Base-by-base conservation (phyloP, 2,888 invertebrate species). In the Arctia plantaginis region DNA sequence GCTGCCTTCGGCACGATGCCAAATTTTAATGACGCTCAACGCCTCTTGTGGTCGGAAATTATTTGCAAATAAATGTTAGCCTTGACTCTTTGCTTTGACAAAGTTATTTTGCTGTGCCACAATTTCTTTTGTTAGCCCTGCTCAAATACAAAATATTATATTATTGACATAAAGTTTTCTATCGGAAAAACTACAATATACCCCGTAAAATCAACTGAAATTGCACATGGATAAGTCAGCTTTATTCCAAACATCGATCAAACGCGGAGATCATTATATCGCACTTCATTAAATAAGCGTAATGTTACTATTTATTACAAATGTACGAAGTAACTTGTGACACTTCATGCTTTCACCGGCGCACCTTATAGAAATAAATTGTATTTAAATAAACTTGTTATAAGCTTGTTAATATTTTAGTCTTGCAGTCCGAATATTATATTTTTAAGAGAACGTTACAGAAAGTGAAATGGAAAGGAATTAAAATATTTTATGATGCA, bases 1-100 rank as follows among this genome's bases (percentile, higher is more conserved):
- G 75, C 79, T 82, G 83, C 80, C 83, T 85, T 84, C 82, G 89
- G 88, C 88, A 81, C 82, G 74, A 72, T 86, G 90, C 89, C 90
- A 90, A 89, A 89, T 87, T 88, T 89, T 88, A 89, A 89, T 89
- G 89, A 87, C 83, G 72, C 78, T 74, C 75, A 79, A 82, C 83
- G 83, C 84, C 81, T 80, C 72, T 67, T 76, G 78, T 73, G 82
- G 78, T 80, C 76, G 80, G 84, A 87, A 86, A 87, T 87, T 88
- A 88, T 88, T 88, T 82, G 84, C 85, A 86, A 88, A 87, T 86
- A 87, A 85, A 82, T 76, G 77, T 76, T 80, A 84, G 82, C 86
- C 86, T 87, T 88, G 86, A 85, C 81, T 83, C 81, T 80, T 79
- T 78, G 72, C 80, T 72, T 79, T 79, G 77, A 78, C 80, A 82